Conservation (phyloP, 35 echinoderm and acorn worm genomes). For the Acanthaster planci region DNA sequence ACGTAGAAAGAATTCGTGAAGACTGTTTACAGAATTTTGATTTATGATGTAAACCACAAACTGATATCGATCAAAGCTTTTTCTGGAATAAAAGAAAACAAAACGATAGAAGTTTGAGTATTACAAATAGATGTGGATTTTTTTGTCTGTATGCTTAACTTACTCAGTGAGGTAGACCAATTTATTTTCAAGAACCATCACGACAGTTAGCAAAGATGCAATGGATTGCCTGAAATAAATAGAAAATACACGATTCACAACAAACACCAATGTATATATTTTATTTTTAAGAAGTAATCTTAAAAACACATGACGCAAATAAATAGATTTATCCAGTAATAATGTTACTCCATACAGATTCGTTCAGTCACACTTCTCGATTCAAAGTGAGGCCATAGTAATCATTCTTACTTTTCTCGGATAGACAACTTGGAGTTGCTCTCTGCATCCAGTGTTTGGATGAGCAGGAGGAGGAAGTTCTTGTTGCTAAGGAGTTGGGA, state of each 20-base stretch:
- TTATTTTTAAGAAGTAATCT: not conserved
- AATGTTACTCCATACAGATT: not conserved
- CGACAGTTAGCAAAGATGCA: constrained; percentile 35
- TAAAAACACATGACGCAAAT: not conserved
- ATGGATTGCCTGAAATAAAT: constrained; percentile 15
- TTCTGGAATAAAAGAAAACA: no score
- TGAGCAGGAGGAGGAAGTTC: constrained; percentile 65
- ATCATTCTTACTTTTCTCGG: constrained; percentile 63
- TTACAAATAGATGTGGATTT: no score
- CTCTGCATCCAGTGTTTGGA: constrained; percentile 66
- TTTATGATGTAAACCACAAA: no score
- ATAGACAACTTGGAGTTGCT: constrained; percentile 31
- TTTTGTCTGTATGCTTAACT: not conserved
- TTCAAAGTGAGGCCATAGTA: not conserved
- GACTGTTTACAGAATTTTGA: no score
- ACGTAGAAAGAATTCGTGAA: not conserved
- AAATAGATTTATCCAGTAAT: not conserved
- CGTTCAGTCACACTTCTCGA: not conserved
- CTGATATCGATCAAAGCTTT: no score
- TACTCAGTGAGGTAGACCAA: constrained; percentile 20
- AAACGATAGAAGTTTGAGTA: no score
- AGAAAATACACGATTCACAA: not conserved
- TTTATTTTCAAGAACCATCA: constrained; percentile 12
- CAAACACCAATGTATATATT: no score
- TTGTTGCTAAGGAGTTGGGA: constrained; percentile 71